A percentile compares a stretch with the other conserved stretches of the same genome.
Evolutionary conservation across 1,140 invertebrate genomes (phyloP).

Genomic region (Drosophila nasuta): DNA sequence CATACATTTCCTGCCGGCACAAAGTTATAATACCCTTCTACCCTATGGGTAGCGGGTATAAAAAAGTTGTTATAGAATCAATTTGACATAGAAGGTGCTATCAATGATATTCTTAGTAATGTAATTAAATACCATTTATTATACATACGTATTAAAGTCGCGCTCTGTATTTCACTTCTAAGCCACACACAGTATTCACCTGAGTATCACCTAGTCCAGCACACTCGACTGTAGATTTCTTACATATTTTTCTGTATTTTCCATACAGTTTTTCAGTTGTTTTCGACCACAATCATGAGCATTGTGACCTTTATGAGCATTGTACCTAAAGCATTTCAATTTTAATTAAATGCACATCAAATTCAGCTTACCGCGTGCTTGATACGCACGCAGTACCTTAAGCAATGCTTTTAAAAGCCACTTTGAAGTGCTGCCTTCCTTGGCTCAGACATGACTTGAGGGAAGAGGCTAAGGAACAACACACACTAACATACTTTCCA

Average conservation of each 20-base stretch:
- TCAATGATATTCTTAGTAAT: too few species aligned
- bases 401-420: conserved; percentile 12
- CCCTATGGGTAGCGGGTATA: too few species aligned
- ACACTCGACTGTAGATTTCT: too few species aligned
- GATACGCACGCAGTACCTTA: conserved; percentile 16
- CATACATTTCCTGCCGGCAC: too few species aligned
- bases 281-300: neutral
- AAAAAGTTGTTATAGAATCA: too few species aligned
- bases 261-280: neutral
- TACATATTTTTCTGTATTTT: neutral
- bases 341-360: conserved; percentile 51
- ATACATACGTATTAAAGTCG: too few species aligned
- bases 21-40: too few species aligned
- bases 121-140: too few species aligned
- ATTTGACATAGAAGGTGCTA: too few species aligned
- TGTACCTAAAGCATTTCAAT: conserved; percentile 25
- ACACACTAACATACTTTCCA: neutral
- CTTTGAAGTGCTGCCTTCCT: conserved; percentile 33
- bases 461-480: neutral
- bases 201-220: too few species aligned
- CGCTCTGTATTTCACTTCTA: too few species aligned
- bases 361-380: conserved; percentile 33
- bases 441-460: neutral
- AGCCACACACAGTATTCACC: too few species aligned
- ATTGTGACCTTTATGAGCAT: conserved; percentile 15